Base-by-base conservation (phyloP, 2,888 invertebrate genomes). In the Tupiocoris notatus region DNA sequence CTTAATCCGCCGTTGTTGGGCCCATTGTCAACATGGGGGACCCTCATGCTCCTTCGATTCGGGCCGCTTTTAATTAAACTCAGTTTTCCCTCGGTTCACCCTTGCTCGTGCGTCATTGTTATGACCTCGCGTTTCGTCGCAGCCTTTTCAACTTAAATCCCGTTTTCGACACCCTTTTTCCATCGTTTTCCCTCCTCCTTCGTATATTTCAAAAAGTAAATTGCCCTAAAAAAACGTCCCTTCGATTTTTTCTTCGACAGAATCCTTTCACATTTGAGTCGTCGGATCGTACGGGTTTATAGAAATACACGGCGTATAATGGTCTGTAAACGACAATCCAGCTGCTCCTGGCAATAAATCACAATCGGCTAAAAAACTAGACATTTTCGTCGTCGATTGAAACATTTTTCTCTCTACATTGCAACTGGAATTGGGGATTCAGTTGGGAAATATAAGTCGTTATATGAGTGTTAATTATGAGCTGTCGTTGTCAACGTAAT, bases 51-150 rank as follows among this genome's bases (percentile, higher is more conserved):
- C n/a, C n/a, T n/a, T n/a, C n/a, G n/a, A n/a, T n/a, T n/a, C n/a
- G n/a, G n/a, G n/a, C n/a, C n/a, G n/a, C n/a, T n/a, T 59, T 59
- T 59, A 59, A 59, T 59, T 59, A 59, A 59, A 59, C 59, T 3
- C 59, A 59, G 59, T 59, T 59, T 59, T 59, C 6, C 59, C 7
- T 6, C 3, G n/a, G 59, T 67, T 56, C 18, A 58, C 70, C 62
- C 68, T 57, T 75, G 59, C 75, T 68, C 75, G 75, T 77, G 77
- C 70, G 75, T 78, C 78, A 76, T 78, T 78, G 78, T 78, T 78
- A 71, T 78, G 78, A 78, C 76, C 78, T 78, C 71, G 39, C 71
- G 73, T 66, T 78, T 78, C 73, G 73, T 62, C 73, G 54, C 63
- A 70, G 73, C 25, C 73, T 73, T 73, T 73, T 63, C 62, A 73